phyloP scores from a whole-genome alignment of 2,113 vertebrate species.

The Sinosuthora webbiana region DNA sequence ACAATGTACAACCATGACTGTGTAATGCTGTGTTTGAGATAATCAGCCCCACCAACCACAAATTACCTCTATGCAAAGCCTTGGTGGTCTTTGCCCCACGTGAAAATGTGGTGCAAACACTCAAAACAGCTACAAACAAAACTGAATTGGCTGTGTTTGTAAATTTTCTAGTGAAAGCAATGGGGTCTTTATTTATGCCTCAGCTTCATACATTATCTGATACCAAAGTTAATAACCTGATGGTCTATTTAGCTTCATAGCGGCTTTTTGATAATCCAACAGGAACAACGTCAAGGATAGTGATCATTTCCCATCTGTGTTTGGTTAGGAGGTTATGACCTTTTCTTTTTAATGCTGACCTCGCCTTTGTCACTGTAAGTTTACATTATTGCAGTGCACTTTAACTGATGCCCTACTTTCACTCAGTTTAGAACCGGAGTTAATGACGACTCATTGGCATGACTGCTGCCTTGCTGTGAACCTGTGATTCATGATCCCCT shows the following conservation, averaged over 20 bases:
- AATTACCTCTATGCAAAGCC: neutral
- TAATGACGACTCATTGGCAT: conserved; percentile 41
- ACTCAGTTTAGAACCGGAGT: conserved; percentile 38
- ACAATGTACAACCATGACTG: neutral
- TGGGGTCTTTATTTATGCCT: neutral
- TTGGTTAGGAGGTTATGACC: conserved; percentile 49
- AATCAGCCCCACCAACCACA: neutral
- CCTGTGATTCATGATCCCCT: conserved; percentile 52
- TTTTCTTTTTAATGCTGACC: conserved; percentile 58
- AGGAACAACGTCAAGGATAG: conserved; percentile 5
- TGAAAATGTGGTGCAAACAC: neutral
- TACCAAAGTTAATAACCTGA: conserved; percentile 43
- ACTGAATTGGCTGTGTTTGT: neutral
- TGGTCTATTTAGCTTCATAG: conserved; percentile 13
- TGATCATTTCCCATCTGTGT: conserved; percentile 31
- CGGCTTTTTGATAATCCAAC: conserved; percentile 44
- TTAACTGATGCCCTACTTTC: conserved; percentile 59
- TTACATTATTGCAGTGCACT: conserved; percentile 60
- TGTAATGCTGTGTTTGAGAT: neutral
- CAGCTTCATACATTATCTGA: neutral
- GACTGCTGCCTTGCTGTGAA: conserved; percentile 1
- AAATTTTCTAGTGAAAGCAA: neutral
- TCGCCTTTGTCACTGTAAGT: conserved; percentile 40
- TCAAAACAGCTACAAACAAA: neutral
- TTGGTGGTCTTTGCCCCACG: neutral